These are phyloP conservation scores for Stigmatopora argus DNA, from an alignment of 2,113 vertebrate species.

Conservation along the genomic window DNA sequence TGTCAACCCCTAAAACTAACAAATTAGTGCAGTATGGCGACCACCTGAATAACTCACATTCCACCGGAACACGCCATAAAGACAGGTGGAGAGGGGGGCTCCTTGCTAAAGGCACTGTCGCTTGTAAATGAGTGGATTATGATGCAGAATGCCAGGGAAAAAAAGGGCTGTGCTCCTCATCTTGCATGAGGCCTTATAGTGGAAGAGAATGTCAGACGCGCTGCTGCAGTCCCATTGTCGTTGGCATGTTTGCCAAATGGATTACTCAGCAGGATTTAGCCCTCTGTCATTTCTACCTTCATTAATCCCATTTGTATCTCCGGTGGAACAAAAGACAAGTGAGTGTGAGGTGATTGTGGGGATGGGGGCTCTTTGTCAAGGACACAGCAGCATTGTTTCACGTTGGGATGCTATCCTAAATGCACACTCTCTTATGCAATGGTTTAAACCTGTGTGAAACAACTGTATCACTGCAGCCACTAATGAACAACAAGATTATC, in stretches of 20 bases:
- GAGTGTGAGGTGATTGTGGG: not conserved
- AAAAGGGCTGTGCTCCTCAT: not conserved
- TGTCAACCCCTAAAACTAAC: slow-evolving; percentile 63
- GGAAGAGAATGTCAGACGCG: slow-evolving; percentile 24
- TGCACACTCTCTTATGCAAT: slow-evolving; percentile 24
- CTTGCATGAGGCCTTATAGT: slow-evolving; percentile 24
- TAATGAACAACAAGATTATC: slow-evolving; percentile 69
- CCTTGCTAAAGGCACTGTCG: not conserved
- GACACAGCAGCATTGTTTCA: slow-evolving; percentile 59
- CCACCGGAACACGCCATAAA: slow-evolving; percentile 13
- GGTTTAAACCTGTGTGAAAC: slow-evolving; percentile 34
- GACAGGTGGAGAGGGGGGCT: slow-evolving; percentile 35
- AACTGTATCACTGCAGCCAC: slow-evolving; percentile 50
- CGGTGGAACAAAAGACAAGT: slow-evolving; percentile 61
- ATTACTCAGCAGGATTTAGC: slow-evolving; percentile 68
- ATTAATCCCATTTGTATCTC: slow-evolving; percentile 69
- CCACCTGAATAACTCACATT: slow-evolving; percentile 48
- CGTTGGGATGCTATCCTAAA: slow-evolving; percentile 40
- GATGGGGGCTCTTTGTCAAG: slow-evolving; percentile 45
- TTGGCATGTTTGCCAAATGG: slow-evolving; percentile 64
- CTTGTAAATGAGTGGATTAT: slow-evolving; percentile 4
- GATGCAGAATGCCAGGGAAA: slow-evolving; percentile 6
- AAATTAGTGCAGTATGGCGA: slow-evolving; percentile 52
- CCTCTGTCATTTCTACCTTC: slow-evolving; percentile 68
- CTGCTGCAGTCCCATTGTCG: slow-evolving; percentile 53